A percentile compares a stretch with the other conserved stretches of the same genome.
Conservation (phyloP, 2,113 vertebrate genomes). For the Vidua chalybeata region DNA sequence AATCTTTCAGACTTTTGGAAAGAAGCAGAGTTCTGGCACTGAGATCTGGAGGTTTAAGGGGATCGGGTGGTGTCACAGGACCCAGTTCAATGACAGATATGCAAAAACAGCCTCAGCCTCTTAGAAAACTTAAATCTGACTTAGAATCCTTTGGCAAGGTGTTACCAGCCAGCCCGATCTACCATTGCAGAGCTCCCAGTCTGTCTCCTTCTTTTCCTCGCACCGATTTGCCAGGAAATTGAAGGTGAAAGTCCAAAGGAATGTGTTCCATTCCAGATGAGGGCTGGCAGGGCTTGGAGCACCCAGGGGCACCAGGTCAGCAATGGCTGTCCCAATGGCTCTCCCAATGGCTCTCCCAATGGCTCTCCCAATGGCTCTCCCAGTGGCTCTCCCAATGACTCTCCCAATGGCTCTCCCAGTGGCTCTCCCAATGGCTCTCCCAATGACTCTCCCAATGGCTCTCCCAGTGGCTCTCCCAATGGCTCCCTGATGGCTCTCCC, state of each 20-base stretch:
- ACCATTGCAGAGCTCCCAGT: neutral
- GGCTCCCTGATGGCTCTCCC: too few relatives aligned
- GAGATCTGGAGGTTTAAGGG: neutral
- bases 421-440: too few relatives aligned
- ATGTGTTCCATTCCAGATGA: rapidly evolving
- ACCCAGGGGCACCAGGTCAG: rapidly evolving
- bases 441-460: neutral
- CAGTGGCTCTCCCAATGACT: too few relatives aligned
- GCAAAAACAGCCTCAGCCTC: neutral
- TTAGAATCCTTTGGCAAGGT: neutral
- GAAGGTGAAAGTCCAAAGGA: neutral
- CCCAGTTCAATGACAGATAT: neutral
- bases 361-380: too few relatives aligned
- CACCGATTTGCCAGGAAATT: rapidly evolving
- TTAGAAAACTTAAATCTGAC: neutral
- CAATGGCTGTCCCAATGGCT: rapidly evolving
- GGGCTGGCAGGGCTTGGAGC: neutral
- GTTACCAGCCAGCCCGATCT: neutral
- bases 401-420: too few relatives aligned
- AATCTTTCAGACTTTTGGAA: neutral
- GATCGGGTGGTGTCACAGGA: rapidly evolving
- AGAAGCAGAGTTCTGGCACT: neutral
- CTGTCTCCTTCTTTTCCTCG: neutral
- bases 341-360: too few relatives aligned
- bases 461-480: too few relatives aligned